Percentiles rank a stretch among this genome's conserved stretches.
phyloP scores from a whole-genome alignment of 2,888 invertebrate species.

The Cheilosia variabilis region DNA sequence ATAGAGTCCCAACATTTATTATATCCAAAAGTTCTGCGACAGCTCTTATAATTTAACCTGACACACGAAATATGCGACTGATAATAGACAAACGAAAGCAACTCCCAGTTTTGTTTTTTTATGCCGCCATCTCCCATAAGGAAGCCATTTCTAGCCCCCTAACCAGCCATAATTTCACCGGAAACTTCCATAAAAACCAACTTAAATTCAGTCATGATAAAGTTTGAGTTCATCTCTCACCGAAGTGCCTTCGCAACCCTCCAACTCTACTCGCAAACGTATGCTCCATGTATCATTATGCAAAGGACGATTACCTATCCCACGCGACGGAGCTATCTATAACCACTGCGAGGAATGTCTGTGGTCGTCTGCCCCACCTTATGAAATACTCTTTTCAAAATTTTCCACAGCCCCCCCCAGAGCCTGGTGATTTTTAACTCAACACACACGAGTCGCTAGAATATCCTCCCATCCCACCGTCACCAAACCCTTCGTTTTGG shows the following conservation, averaged over 20 bases:
- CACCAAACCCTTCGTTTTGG: constrained; percentile 52
- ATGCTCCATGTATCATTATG: constrained; percentile 56
- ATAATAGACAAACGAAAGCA: too few relatives aligned
- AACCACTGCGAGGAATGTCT: constrained; percentile 27
- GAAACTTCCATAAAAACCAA: constrained; percentile 32
- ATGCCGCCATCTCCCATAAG: too few relatives aligned
- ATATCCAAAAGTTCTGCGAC: too few relatives aligned
- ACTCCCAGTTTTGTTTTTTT: too few relatives aligned
- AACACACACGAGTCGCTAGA: constrained; percentile 12
- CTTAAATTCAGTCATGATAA: constrained; percentile 61
- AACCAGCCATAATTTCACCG: constrained; percentile 18
- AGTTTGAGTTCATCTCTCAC: constrained; percentile 60
- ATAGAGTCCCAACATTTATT: too few relatives aligned
- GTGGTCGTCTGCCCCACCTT: constrained; percentile 55
- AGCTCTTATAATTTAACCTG: too few relatives aligned
- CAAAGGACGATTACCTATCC: constrained; percentile 63
- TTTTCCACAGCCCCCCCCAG: constrained; percentile 37
- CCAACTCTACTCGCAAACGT: constrained; percentile 18
- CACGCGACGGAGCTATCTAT: constrained; percentile 48
- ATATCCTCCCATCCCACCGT: constrained; percentile 3
- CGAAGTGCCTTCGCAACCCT: constrained; percentile 4
- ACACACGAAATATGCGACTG: too few relatives aligned
- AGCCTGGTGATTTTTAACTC: constrained; percentile 33
- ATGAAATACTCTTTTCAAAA: constrained; percentile 72
- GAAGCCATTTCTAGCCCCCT: too few relatives aligned